phyloP scores from a whole-genome alignment of 1,140 invertebrate genomes.

The Microplitis mediator region DNA sequence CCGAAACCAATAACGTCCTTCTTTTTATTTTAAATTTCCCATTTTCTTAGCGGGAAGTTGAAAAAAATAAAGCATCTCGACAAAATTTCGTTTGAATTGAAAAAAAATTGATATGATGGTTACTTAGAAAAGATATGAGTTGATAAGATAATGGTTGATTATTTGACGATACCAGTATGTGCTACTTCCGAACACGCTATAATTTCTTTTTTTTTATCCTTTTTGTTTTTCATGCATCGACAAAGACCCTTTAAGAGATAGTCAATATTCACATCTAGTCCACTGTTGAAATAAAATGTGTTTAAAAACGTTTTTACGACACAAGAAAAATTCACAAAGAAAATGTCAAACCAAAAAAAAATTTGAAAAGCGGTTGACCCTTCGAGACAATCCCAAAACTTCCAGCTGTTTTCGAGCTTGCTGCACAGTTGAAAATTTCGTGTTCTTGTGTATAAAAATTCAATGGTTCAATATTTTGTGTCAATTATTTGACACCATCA shows the following conservation, averaged over 20 bases:
- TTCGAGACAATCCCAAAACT: no score
- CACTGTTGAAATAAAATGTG: not conserved
- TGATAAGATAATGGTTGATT: constrained; percentile 1
- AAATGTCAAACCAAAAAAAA: not conserved
- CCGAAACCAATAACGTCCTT: not conserved
- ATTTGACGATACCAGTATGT: constrained; percentile 20
- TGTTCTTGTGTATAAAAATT: no score
- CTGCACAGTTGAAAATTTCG: no score
- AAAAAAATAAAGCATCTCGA: not conserved
- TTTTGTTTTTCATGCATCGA: not conserved
- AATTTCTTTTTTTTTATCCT: no score
- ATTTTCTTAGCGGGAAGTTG: not conserved
- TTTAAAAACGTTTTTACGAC: not conserved
- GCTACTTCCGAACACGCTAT: not conserved
- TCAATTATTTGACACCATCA: no score
- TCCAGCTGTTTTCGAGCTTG: no score
- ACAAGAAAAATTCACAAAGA: not conserved
- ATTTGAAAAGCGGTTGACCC: not conserved
- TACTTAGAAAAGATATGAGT: constrained; percentile 2
- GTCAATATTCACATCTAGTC: constrained; percentile 4
- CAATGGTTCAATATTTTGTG: no score
- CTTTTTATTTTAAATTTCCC: no score
- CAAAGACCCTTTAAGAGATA: not conserved
- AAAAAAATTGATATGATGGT: not conserved
- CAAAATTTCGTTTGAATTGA: not conserved